A percentile compares a stretch with the other conserved stretches of the same genome.
These are phyloP conservation scores for Microplitis demolitor DNA, from an alignment of 1,140 invertebrate genomes.

Conservation along the genomic window DNA sequence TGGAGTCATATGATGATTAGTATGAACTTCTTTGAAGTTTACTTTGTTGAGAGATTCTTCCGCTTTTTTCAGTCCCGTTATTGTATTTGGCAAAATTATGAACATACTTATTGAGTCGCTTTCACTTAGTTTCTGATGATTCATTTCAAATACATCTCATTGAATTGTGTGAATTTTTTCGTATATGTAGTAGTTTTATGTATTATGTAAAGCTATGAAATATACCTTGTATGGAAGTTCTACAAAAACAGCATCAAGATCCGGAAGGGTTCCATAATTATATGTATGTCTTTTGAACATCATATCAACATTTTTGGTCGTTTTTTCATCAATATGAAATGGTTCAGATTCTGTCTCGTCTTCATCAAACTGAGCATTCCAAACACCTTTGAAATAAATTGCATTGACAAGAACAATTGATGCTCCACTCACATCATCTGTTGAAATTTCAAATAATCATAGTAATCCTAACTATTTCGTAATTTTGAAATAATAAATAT, in stretches of 20 bases:
- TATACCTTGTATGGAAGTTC: constrained; percentile 39
- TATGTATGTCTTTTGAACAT: constrained; percentile 52
- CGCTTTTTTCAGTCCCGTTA: constrained; percentile 53
- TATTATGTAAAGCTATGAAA: neutral
- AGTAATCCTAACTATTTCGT: neutral
- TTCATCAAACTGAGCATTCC: constrained; percentile 55
- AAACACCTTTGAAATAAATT: constrained; percentile 77
- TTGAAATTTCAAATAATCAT: neutral
- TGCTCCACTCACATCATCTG: constrained; percentile 47
- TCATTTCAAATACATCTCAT: neutral
- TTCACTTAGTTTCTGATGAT: constrained; percentile 44
- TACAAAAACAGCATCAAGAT: constrained; percentile 50
- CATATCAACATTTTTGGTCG: constrained; percentile 52
- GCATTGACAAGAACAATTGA: constrained; percentile 79
- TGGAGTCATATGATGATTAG: constrained; percentile 42
- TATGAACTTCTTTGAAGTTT: constrained; percentile 52
- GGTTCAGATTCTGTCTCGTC: constrained; percentile 47
- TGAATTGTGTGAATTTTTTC: constrained; percentile 73
- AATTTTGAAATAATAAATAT: neutral
- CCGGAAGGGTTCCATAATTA: constrained; percentile 49
- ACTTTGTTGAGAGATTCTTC: constrained; percentile 55
- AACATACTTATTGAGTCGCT: constrained; percentile 65
- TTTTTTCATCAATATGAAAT: constrained; percentile 52
- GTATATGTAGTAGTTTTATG: constrained; percentile 63
- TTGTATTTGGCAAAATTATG: constrained; percentile 61